phyloP scores from a whole-genome alignment of 1,140 invertebrate genomes.

The Euwallacea fornicatus region DNA sequence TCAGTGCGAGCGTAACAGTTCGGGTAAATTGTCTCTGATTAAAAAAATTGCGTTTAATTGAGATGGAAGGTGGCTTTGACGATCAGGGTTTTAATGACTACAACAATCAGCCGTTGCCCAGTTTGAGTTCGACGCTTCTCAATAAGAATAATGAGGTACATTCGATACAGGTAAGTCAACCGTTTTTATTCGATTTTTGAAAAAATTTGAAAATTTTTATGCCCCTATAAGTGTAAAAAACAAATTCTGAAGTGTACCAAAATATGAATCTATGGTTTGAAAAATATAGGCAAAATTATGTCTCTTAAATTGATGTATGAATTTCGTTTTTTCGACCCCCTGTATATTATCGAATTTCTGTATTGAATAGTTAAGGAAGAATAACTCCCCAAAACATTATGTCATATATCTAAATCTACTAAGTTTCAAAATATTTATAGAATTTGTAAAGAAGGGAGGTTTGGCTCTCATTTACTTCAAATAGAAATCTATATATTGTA shows the following conservation, averaged over 20 bases:
- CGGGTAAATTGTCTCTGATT: constrained; percentile 44
- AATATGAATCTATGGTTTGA: neutral
- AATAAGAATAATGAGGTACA: constrained; percentile 57
- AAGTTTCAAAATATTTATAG: too few relatives aligned
- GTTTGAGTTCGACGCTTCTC: constrained; percentile 53
- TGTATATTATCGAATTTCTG: too few relatives aligned
- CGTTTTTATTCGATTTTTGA: neutral
- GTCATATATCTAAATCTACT: too few relatives aligned
- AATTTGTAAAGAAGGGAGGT: too few relatives aligned
- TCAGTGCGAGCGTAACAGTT: constrained; percentile 49
- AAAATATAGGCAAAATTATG: neutral
- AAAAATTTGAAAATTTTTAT: neutral
- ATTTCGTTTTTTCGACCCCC: too few relatives aligned
- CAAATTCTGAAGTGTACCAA: neutral
- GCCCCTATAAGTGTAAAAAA: neutral
- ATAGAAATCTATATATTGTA: too few relatives aligned
- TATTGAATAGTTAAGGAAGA: too few relatives aligned
- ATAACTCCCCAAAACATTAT: too few relatives aligned
- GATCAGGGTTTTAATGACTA: constrained; percentile 77
- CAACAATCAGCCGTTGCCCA: constrained; percentile 61
- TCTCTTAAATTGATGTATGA: neutral
- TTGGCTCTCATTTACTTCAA: too few relatives aligned
- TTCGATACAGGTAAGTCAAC: constrained; percentile 58
- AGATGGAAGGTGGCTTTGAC: constrained; percentile 75
- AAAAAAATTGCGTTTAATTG: constrained; percentile 45